Evolutionary conservation across 2,888 invertebrate species (phyloP).

Genomic region (Lasioglossum malachurum): DNA sequence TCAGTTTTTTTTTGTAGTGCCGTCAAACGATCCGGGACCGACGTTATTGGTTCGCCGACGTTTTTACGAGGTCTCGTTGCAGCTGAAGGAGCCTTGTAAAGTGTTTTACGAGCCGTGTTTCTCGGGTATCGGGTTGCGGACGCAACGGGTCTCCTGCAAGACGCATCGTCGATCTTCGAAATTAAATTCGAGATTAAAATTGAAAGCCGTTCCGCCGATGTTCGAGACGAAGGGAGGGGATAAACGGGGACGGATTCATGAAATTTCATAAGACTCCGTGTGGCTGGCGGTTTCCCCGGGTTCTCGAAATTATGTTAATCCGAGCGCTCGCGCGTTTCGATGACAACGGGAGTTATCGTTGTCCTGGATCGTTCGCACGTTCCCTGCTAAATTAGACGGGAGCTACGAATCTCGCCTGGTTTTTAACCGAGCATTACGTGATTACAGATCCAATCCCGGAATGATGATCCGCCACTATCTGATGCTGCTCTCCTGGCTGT

Average conservation of each 20-base stretch:
- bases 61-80: constrained; percentile 54
- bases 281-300: not conserved
- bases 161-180: constrained; percentile 17
- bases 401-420: not conserved
- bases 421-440: constrained; percentile 29
- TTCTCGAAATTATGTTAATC: constrained; percentile 42
- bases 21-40: constrained; percentile 58
- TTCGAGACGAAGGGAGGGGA: not conserved
- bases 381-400: not conserved
- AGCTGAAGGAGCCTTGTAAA: constrained; percentile 46
- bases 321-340: not conserved
- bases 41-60: constrained; percentile 60
- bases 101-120: constrained; percentile 49
- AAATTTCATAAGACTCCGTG: constrained; percentile 42
- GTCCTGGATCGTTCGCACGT: constrained; percentile 20
- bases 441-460: constrained; percentile 76
- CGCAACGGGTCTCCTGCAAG: constrained; percentile 1
- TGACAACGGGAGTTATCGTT: constrained; percentile 25
- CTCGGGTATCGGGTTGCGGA: not conserved
- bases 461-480: constrained; percentile 83
- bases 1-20: constrained; percentile 40
- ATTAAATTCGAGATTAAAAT: constrained; percentile 46
- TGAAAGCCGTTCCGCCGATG: not conserved
- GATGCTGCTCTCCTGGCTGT: constrained; percentile 81
- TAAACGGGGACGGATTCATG: constrained; percentile 20